phyloP scores from a whole-genome alignment of 1,140 invertebrate genomes.

The Lordiphosa collinella region DNA sequence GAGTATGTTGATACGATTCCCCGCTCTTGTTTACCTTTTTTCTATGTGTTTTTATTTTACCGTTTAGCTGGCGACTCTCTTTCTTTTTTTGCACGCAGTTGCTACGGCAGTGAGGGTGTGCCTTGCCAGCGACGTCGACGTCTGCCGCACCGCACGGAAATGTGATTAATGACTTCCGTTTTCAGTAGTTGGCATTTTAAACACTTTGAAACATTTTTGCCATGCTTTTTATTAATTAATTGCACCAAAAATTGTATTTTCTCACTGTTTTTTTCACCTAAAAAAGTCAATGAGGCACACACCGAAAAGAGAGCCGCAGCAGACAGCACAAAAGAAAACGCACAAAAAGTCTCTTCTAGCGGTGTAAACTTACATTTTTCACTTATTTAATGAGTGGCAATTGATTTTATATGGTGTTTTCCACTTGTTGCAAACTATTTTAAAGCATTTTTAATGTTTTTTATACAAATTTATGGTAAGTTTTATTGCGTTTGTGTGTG shows the following conservation, averaged over 20 bases:
- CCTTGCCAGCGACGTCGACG: too few species aligned
- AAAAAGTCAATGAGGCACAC: constrained; percentile 74
- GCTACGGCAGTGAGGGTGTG: constrained; percentile 28
- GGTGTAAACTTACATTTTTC: constrained; percentile 36
- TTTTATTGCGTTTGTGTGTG: constrained; percentile 19
- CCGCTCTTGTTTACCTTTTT: constrained; percentile 22
- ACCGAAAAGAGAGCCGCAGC: too few species aligned
- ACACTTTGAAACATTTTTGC: not conserved
- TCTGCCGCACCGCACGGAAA: constrained; percentile 7
- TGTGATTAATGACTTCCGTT: constrained; percentile 20
- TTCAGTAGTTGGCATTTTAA: not conserved
- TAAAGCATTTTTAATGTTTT: constrained; percentile 21
- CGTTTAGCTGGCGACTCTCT: too few species aligned
- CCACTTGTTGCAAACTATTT: constrained; percentile 14
- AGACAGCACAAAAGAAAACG: constrained; percentile 63
- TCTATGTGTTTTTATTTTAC: not conserved
- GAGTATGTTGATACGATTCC: too few species aligned
- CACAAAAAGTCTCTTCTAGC: constrained; percentile 24
- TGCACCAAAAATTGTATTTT: constrained; percentile 11
- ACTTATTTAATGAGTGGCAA: constrained; percentile 1
- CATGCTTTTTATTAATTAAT: not conserved
- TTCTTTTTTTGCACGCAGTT: constrained; percentile 34
- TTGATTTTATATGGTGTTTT: not conserved
- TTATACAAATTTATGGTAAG: constrained; percentile 13
- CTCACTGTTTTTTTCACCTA: not conserved